Percentiles rank a stretch among this genome's conserved stretches.
phyloP scores from a whole-genome alignment of 2,797 vertebrate genomes.

The Ambastaia sidthimunki region DNA sequence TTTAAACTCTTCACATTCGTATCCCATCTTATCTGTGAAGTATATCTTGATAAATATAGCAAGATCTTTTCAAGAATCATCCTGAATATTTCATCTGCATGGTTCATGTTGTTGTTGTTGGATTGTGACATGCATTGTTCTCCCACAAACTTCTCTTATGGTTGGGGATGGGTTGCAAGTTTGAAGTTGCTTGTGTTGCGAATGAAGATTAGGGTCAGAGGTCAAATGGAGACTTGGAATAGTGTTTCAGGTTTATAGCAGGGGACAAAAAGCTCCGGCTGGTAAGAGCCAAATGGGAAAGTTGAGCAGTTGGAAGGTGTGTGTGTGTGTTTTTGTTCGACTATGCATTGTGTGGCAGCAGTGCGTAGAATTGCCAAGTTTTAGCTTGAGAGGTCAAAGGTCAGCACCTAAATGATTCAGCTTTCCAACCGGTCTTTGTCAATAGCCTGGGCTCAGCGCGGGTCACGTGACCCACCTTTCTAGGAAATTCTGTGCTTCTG shows the following conservation, averaged over 20 bases:
- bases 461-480: conserved; percentile 44
- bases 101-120: not conserved
- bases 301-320: conserved; percentile 23
- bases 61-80: too few relatives aligned
- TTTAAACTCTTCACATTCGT: not conserved
- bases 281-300: conserved; percentile 27
- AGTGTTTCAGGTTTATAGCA: conserved; percentile 38
- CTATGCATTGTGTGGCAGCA: not conserved
- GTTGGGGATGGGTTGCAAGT: conserved; percentile 13
- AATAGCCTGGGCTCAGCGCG: conserved; percentile 20
- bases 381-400: conserved; percentile 37
- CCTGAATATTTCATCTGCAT: not conserved
- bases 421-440: conserved; percentile 49
- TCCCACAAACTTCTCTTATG: not conserved
- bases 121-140: not conserved
- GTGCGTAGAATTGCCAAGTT: conserved; percentile 13
- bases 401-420: conserved; percentile 45
- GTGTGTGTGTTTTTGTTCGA: conserved; percentile 19
- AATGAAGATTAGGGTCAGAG: conserved; percentile 28
- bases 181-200: conserved; percentile 4
- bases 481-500: conserved; percentile 42
- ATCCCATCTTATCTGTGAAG: too few relatives aligned
- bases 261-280: conserved; percentile 5
- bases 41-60: not conserved
- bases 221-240: conserved; percentile 27